Evolutionary conservation across 2,888 invertebrate species (phyloP).

Genomic region (Unio delphinus): DNA sequence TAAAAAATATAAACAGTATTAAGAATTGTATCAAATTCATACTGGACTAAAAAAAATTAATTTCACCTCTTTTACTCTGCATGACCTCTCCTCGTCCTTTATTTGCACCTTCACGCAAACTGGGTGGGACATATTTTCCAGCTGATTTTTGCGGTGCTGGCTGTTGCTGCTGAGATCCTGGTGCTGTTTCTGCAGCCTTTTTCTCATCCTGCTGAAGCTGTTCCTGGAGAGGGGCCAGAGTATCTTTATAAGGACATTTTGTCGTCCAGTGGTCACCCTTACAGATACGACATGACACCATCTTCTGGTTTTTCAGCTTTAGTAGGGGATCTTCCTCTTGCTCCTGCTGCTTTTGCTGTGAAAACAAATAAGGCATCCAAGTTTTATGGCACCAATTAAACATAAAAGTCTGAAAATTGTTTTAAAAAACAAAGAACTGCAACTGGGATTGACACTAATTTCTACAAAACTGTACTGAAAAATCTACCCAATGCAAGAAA

Average conservation of each 20-base stretch:
- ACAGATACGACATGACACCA: slow-evolving; percentile 72
- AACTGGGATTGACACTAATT: no score
- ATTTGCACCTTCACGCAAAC: slow-evolving; percentile 83
- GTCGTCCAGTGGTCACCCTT: slow-evolving; percentile 96
- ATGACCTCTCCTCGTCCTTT: slow-evolving; percentile 79
- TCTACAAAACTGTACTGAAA: no score
- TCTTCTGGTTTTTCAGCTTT: slow-evolving; percentile 79
- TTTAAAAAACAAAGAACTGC: slow-evolving; percentile 2
- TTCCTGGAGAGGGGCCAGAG: slow-evolving; percentile 74
- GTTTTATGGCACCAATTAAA: no score
- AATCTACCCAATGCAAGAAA: no score
- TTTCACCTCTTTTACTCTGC: slow-evolving; percentile 45
- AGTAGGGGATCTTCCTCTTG: slow-evolving; percentile 88
- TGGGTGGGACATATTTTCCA: slow-evolving; percentile 84
- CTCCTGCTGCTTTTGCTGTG: slow-evolving; percentile 83
- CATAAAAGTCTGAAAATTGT: neutral
- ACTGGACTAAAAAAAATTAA: neutral
- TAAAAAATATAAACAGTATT: neutral
- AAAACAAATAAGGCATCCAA: slow-evolving; percentile 4
- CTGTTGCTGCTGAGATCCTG: slow-evolving; percentile 54
- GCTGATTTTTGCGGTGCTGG: slow-evolving; percentile 36
- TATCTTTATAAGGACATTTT: slow-evolving; percentile 97
- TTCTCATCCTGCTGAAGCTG: slow-evolving; percentile 68
- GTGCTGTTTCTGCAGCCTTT: slow-evolving; percentile 62
- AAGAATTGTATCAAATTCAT: neutral